Conservation (phyloP, 2,797 vertebrate genomes). For the Bradypodion pumilum region DNA sequence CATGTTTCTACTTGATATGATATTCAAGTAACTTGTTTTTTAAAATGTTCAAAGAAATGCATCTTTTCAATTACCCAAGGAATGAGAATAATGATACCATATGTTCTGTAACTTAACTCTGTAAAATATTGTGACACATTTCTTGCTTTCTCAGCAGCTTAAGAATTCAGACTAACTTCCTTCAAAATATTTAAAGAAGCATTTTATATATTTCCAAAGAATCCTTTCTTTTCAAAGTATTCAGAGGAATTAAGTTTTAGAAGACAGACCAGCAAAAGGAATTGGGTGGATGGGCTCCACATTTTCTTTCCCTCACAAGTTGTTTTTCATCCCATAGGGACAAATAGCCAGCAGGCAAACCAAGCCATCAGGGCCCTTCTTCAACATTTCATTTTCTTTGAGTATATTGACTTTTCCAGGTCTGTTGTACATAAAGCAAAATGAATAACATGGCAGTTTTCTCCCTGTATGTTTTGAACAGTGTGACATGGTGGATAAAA, state of each 20-base stretch:
- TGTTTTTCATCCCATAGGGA: background rate
- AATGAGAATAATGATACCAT: conserved; percentile 4
- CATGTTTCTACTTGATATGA: background rate
- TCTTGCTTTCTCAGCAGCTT: background rate
- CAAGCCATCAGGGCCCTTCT: background rate
- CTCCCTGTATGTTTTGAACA: background rate
- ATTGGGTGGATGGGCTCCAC: too few species aligned
- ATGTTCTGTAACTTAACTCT: background rate
- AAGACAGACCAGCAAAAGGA: background rate
- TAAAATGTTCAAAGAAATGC: background rate
- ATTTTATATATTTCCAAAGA: background rate
- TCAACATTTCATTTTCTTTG: background rate
- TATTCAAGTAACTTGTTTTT: background rate
- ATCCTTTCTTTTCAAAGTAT: too few species aligned
- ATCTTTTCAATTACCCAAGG: background rate
- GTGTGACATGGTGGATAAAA: too few species aligned
- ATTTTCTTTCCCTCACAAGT: background rate
- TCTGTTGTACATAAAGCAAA: background rate
- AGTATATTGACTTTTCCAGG: background rate
- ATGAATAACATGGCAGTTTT: background rate
- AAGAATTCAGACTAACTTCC: background rate
- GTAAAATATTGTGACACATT: background rate
- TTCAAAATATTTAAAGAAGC: background rate
- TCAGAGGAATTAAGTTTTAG: background rate
- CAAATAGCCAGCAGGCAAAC: background rate